Evolutionary conservation across 2,888 invertebrate species (phyloP), one percentile per base, ranked within the genome.

Genomic region (Polylopha cassiicola): DNA sequence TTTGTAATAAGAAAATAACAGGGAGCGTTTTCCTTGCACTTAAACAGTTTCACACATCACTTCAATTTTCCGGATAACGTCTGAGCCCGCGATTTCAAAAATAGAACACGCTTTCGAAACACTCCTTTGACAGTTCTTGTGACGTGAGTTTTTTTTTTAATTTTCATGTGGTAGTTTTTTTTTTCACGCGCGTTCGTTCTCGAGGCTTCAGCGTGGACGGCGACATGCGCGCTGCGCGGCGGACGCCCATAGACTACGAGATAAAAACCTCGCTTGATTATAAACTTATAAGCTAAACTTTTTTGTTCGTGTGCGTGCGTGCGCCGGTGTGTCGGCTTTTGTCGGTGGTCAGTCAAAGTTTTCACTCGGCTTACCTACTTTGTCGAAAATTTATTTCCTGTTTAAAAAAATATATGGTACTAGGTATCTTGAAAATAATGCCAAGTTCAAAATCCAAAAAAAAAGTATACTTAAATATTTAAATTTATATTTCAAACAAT

Each of bases 211-310:
- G 67, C 67, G 64, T 59, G 46, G 47, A 50, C 54, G 58, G 57
- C 55, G 70, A 80, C 85, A 81, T 82, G 80, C 78, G 73, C 79
- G 58, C 81, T 60, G 70, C 67, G 55, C 76, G 80, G 66, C 80
- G 74, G 69, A 56, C 81, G 73, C 69, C 73, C 71, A 70, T 62
- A 78, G 80, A 85, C 85, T 85, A 82, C 80, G 71, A 81, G 84
- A 85, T 85, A 85, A 84, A 84, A 84, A 84, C 84, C 73, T 67
- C 71, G 77, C 73, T 80, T 84, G 79, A 84, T 82, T 85, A 84
- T 82, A 82, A 85, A 82, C 81, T 84, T 84, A 82, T 82, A 79
- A 82, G 84, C 78, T 82, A 77, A 78, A 80, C 77, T 81, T 85
- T 79, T 82, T 77, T 71, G 59, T 69, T 58, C 51, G 80, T 80